Percentiles rank a stretch among this genome's conserved stretches.
Evolutionary conservation across 2,113 vertebrate genomes (phyloP).

Genomic region (Pelecanoides urinatrix): DNA sequence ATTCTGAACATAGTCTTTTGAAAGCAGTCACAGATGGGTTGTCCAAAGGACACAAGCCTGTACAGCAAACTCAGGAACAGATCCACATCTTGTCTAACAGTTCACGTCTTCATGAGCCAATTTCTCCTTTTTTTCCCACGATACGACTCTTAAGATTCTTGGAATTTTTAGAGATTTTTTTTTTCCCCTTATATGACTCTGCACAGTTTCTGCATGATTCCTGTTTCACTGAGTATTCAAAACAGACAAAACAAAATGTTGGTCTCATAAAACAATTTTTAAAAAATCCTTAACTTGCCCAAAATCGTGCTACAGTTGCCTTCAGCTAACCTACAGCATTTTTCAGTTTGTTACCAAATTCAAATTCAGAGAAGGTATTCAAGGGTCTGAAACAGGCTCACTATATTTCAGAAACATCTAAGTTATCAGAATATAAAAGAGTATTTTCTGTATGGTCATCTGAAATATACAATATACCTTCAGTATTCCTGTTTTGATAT

Average conservation of each 20-base stretch:
- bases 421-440: neutral
- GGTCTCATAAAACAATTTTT: neutral
- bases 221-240: neutral
- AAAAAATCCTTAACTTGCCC: neutral
- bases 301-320: neutral
- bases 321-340: neutral
- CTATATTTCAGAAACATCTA: neutral
- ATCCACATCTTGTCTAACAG: neutral
- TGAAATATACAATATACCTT: neutral
- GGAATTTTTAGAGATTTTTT: neutral
- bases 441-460: neutral
- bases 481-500: neutral
- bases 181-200: neutral
- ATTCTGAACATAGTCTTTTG: neutral
- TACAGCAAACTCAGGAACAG: neutral
- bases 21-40: neutral
- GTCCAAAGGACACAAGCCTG: neutral
- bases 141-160: neutral
- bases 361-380: neutral
- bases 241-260: neutral
- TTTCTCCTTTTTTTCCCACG: neutral
- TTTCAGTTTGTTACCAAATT: neutral
- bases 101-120: accelerated
- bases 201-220: neutral
- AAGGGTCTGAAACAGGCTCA: neutral